Evolutionary conservation across 1,140 invertebrate species (phyloP), one percentile per base, ranked within the genome.

Genomic region (Drosophila pandora): DNA sequence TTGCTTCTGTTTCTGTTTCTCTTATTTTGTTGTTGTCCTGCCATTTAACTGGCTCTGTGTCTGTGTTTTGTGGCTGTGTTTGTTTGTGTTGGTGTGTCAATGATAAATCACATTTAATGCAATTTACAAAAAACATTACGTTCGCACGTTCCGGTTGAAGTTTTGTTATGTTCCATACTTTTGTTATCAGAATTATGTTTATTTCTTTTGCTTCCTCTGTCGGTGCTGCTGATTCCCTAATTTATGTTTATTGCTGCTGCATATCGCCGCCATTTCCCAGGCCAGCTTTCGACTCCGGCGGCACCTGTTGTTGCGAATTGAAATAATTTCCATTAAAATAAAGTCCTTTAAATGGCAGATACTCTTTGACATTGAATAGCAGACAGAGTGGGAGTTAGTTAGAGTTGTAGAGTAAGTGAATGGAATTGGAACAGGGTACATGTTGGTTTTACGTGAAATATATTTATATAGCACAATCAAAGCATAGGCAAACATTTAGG

Each of bases 251-350:
- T 82, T 90, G 85, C 90, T 88, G 90, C 57, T 88, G 90, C 73
- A 82, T 78, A 79, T 91, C 90, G 55, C 94, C 94, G 54, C 95
- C 95, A 82, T 95, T 95, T 57, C 95, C 92, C 50, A 96, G 92
- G 3, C 95, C 95, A 21, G 95, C 94, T 92, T 95, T 95, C 34
- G 94, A 93, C 90, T 96, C 95, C 0, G 95, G 94, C n/a, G 95
- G 95, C 32, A 95, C 94, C 81, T 94, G 70, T 76, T 77, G 65
- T 59, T 39, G 28, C 39, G 43, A 47, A 43, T 48, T 52, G 48
- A 49, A 43, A 50, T 53, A 43, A 37, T 13, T 30, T 37, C 48
- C 48, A 62, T 76, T 82, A 79, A 79, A 58, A 69, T 71, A 3
- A 43, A 17, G 28, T 72, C 4, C 53, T 77, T 67, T 8, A 30